Evolutionary conservation across 2,888 invertebrate species (phyloP).

Genomic region (Melieria picta): DNA sequence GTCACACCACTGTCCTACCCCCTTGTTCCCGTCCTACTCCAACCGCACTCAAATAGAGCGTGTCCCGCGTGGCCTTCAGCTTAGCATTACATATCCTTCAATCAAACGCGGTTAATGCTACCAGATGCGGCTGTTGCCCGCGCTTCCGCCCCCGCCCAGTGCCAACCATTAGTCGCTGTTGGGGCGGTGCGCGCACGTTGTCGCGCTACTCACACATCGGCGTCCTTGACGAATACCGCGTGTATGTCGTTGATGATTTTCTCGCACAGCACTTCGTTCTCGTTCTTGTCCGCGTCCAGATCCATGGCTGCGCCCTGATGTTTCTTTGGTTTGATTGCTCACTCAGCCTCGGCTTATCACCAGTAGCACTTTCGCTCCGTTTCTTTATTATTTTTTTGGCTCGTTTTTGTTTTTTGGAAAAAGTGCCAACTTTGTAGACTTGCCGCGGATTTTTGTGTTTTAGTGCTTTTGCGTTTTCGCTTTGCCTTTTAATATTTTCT

Average conservation of each 20-base stretch:
- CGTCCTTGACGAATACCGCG: conserved; percentile 77
- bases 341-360: background rate
- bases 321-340: background rate
- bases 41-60: too few relatives aligned
- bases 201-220: conserved; percentile 76
- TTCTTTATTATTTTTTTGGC: background rate
- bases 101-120: too few relatives aligned
- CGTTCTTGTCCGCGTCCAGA: conserved; percentile 65
- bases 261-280: conserved; percentile 79
- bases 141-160: too few relatives aligned
- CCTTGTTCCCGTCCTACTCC: too few relatives aligned
- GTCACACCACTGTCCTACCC: too few relatives aligned
- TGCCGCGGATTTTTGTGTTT: conserved; percentile 4
- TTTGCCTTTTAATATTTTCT: too few relatives aligned
- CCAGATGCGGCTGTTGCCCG: too few relatives aligned
- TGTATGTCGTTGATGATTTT: conserved; percentile 84
- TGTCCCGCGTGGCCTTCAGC: too few relatives aligned
- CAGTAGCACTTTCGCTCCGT: background rate
- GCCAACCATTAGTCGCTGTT: too few relatives aligned
- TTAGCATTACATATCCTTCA: too few relatives aligned
- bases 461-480: background rate
- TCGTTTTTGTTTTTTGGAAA: background rate
- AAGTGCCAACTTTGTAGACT: background rate
- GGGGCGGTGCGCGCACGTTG: too few relatives aligned
- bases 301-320: conserved; percentile 28